Base-by-base conservation (phyloP, 2,797 vertebrate species). In the Alfaro cultratus region DNA sequence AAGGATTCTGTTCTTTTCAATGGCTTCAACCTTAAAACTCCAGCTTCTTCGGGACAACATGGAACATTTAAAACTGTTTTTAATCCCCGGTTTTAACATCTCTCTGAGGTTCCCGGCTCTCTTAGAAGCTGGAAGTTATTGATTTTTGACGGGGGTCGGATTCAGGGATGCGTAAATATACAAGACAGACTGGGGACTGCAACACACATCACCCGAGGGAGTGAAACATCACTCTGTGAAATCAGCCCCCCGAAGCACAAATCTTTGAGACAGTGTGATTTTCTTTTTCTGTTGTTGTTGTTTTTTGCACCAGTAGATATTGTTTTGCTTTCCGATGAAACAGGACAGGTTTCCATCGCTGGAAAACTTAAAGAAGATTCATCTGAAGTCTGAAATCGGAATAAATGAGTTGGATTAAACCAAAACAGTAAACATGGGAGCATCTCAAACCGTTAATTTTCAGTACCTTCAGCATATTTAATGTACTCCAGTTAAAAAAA, bases 261-360 rank as follows among this genome's bases (percentile, higher is more conserved):
- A 86, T 91, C 2, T 81, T 85, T n/a, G 36, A 87, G 51, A 39
- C 83, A 8, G 45, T 39, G 3, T 29, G 26, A 18, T 87, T 2
- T 7, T 39, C 0, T 41, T 23, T 51, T 8, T 49, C 0, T 8
- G 16, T 46, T 16, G 13, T 16, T 46, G 47, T 51, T 23, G 83
- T 76, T 16, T 82, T 77, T 45, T 85, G 83, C 23, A 76, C 86
- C 3, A 80, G 26, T 84, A 41, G 83, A 89, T 77, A 87, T 87
- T 45, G 81, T 77, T 7, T 88, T 81, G 83, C 78, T 7, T 88
- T 81, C n/a, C 87, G 79, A 16, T 23, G 60, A 12, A 79, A 29
- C 73, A 80, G 49, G 51, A 68, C 70, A 84, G 80, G 6, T 5
- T 60, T 34, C 23, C 13, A 18, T 75, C 8, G 5, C 74, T 43